Base-by-base conservation (phyloP, 2,797 vertebrate species). In the Myiothlypis chrysogaster region DNA sequence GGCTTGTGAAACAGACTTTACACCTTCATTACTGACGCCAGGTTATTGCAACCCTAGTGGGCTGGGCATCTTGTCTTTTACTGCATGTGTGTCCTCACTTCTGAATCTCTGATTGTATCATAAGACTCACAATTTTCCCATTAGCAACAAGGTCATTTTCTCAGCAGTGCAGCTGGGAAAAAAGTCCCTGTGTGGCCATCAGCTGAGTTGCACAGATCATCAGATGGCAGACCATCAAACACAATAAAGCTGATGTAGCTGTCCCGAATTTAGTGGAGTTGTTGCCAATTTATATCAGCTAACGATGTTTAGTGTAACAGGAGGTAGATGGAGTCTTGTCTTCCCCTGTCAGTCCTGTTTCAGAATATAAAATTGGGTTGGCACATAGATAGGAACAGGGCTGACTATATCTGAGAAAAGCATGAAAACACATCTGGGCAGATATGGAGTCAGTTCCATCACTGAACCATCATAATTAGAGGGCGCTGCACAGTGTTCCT, bases 261-360 rank as follows among this genome's bases (percentile, higher is more conserved):
- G 18, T 61, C 52, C 53, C 1, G 1, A 41, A 39, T 77, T 59
- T 11, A 47, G 9, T 15, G 32, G 43, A 72, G 28, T 43, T 14
- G 3, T 61, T 68, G 66, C 47, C 30, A 32, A 2, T 57, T 55
- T 72, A 15, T 52, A n/a, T 82, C 49, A 61, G 39, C 25, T 52
- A n/a, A 15, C 0, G 0, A 46, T 25, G 18, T 12, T 15, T 16
- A 6, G 44, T 16, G 44, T 20, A n/a, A 28, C 17, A 11, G 18
- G 60, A 85, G 56, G 14, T 46, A 81, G 21, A n/a, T 11, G 30
- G 46, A 32, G 39, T 25, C 16, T 49, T 52, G 30, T 76, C 49
- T 57, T 88, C 35, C 28, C 11, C 15, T 11, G 3, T 64, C 61
- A 50, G n/a, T 60, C 24, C 27, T 2, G 2, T 49, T 91, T 64